Percentiles rank a stretch among this genome's conserved stretches.
Evolutionary conservation across 1,140 invertebrate genomes (phyloP).

Genomic region (Drosophila suzukii): DNA sequence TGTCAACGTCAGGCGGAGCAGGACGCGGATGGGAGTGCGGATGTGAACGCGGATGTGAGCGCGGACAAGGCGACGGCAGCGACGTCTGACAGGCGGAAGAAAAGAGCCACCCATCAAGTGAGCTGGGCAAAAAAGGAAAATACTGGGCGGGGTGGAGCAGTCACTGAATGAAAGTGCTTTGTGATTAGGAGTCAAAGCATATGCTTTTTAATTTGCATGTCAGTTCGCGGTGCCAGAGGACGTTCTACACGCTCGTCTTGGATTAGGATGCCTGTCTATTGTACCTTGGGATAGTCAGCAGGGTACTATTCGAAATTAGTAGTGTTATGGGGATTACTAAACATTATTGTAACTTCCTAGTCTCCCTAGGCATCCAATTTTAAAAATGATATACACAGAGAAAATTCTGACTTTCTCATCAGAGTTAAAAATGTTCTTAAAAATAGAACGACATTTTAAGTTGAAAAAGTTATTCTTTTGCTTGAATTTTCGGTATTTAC

Average conservation of each 20-base stretch:
- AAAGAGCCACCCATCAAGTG: constrained; percentile 55
- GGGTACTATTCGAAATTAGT: neutral
- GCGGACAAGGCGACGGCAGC: constrained; percentile 56
- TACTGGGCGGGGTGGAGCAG: constrained; percentile 1
- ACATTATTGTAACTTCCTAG: neutral
- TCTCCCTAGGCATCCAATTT: neutral
- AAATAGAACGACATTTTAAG: too few species aligned
- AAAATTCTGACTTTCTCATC: too few species aligned
- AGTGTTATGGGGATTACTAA: too few species aligned
- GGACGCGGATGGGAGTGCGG: constrained; percentile 35
- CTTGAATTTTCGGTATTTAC: too few species aligned
- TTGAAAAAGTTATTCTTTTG: too few species aligned
- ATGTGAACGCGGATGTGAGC: constrained; percentile 46
- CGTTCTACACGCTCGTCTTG: neutral
- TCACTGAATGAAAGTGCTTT: constrained; percentile 46
- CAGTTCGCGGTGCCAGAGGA: constrained; percentile 34
- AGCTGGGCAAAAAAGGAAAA: constrained; percentile 11
- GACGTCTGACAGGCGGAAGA: constrained; percentile 64
- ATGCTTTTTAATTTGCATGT: constrained; percentile 67
- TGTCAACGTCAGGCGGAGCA: constrained; percentile 67
- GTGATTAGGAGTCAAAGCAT: constrained; percentile 55
- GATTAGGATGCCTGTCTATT: constrained; percentile 10
- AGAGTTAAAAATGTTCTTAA: too few species aligned
- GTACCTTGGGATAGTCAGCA: neutral
- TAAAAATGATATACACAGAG: too few species aligned